A percentile compares a stretch with the other conserved stretches of the same genome.
These are phyloP conservation scores for Apodemia mormo DNA, from an alignment of 2,888 invertebrate genomes.

Conservation along the genomic window DNA sequence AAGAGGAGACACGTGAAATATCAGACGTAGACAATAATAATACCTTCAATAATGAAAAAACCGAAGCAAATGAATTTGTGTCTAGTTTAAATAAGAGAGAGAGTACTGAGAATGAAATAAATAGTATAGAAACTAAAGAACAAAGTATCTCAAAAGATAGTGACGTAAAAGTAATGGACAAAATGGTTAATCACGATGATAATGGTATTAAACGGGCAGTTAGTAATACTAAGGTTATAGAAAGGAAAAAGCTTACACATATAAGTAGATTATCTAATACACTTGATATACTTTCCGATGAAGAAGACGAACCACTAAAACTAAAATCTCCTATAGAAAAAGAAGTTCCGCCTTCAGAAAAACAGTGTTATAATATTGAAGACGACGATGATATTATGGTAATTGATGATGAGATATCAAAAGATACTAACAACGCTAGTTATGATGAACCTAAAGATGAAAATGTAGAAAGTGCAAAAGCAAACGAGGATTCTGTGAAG, in stretches of 20 bases:
- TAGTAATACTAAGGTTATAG: conserved; percentile 17
- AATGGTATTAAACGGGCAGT: background rate
- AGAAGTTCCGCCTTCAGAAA: conserved; percentile 36
- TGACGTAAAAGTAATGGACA: background rate
- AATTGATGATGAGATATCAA: conserved; percentile 59
- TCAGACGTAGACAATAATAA: background rate
- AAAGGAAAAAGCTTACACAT: conserved; percentile 39
- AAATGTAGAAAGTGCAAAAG: conserved; percentile 29
- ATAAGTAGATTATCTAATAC: conserved; percentile 62
- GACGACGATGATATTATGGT: conserved; percentile 74
- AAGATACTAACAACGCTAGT: conserved; percentile 32
- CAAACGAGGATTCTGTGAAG: conserved; percentile 37
- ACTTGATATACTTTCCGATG: conserved; percentile 67
- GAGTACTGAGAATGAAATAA: conserved; percentile 12
- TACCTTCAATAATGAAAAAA: background rate
- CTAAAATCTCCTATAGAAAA: conserved; percentile 30
- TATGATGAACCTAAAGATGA: conserved; percentile 30
- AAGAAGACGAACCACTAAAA: conserved; percentile 55
- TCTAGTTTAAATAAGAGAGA: background rate
- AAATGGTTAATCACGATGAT: background rate
- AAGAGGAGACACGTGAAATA: background rate
- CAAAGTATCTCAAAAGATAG: conserved; percentile 6
- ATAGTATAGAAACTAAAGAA: conserved; percentile 23
- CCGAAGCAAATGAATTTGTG: background rate
- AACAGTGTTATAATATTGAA: conserved; percentile 56